These are phyloP conservation scores for Tetropium fuscum DNA, from an alignment of 2,888 invertebrate species.

Conservation along the genomic window DNA sequence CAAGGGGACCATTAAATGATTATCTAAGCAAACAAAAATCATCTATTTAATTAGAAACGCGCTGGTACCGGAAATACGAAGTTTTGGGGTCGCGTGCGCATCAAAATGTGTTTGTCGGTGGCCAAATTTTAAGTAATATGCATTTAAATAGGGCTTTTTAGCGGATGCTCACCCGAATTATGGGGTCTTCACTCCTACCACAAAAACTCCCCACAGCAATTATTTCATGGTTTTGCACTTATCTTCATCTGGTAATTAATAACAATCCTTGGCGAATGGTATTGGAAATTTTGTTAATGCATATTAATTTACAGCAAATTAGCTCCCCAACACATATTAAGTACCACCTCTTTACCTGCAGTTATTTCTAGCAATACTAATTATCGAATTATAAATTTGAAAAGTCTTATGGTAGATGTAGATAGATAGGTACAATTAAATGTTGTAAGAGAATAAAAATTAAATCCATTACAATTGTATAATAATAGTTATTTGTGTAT, in stretches of 20 bases:
- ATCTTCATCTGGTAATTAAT: neutral
- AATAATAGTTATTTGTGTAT: too few relatives aligned
- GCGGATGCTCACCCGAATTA: slow-evolving; percentile 19
- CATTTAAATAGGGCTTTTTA: slow-evolving; percentile 11
- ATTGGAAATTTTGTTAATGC: too few relatives aligned
- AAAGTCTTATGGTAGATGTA: too few relatives aligned
- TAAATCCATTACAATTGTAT: too few relatives aligned
- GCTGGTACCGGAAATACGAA: slow-evolving; percentile 61
- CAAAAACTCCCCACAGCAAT: too few relatives aligned
- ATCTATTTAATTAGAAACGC: slow-evolving; percentile 67
- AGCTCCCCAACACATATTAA: too few relatives aligned
- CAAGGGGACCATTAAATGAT: slow-evolving; percentile 66
- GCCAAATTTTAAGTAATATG: slow-evolving; percentile 40
- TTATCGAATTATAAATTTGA: too few relatives aligned
- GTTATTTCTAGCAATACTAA: too few relatives aligned
- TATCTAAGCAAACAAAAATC: slow-evolving; percentile 68
- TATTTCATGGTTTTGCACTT: slow-evolving; percentile 10
- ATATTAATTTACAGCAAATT: too few relatives aligned
- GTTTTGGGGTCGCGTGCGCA: slow-evolving; percentile 60
- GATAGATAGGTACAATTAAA: too few relatives aligned
- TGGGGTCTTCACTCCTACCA: slow-evolving; percentile 20
- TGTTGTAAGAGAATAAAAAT: too few relatives aligned
- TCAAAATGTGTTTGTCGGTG: slow-evolving; percentile 34
- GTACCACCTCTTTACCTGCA: too few relatives aligned
- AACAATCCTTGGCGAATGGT: neutral